These are phyloP conservation scores for Heptranchias perlo DNA, from an alignment of 2,113 vertebrate genomes.

Conservation along the genomic window DNA sequence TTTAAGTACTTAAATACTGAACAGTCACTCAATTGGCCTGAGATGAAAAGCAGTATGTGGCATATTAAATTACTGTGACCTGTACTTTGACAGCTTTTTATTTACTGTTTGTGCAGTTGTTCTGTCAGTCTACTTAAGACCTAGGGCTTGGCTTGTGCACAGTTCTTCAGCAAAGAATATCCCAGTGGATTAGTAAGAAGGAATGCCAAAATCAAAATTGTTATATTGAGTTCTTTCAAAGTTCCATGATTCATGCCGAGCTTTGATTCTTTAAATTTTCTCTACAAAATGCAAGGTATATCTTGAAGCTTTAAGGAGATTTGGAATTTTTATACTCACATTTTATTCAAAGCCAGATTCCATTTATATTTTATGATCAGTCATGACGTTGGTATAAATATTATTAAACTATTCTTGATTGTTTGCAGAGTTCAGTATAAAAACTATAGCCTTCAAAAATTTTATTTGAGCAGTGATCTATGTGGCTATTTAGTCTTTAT, in stretches of 20 bases:
- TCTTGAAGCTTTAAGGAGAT: not conserved
- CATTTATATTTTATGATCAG: not conserved
- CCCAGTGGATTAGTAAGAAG: not conserved
- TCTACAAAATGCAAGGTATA: not conserved
- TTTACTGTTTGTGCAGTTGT: slow-evolving; percentile 51
- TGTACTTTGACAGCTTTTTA: slow-evolving; percentile 50
- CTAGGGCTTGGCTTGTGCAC: not conserved
- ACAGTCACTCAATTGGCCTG: slow-evolving; percentile 6
- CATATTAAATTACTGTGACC: slow-evolving; percentile 50
- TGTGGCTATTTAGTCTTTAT: not conserved
- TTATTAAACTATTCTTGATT: not conserved
- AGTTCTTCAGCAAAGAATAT: not conserved
- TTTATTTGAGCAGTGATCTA: not conserved
- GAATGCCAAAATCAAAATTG: not conserved
- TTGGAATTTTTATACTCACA: not conserved
- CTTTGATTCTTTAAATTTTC: not conserved
- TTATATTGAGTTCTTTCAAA: not conserved
- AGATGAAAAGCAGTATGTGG: slow-evolving; percentile 41
- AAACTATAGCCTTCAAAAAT: not conserved
- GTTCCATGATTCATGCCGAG: slow-evolving; percentile 14
- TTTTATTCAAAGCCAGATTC: not conserved
- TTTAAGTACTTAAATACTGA: slow-evolving; percentile 17
- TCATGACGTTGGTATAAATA: not conserved
- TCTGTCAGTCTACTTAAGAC: slow-evolving; percentile 38
- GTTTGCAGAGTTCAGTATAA: not conserved